These are phyloP conservation scores for Trichosurus vulpecula DNA, from an alignment of 2,797 vertebrate genomes.

Conservation along the genomic window DNA sequence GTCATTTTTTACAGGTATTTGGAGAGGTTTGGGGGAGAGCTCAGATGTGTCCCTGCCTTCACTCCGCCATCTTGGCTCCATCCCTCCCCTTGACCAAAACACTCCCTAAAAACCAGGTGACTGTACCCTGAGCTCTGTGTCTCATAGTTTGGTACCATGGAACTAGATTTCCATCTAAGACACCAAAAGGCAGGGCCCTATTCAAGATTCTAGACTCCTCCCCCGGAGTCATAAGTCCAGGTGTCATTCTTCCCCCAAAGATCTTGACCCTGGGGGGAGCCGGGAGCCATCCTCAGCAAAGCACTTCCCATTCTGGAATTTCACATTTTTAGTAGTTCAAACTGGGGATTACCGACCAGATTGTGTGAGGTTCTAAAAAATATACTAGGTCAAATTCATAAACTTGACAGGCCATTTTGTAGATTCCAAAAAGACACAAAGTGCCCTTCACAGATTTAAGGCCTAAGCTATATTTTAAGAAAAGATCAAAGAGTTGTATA, in stretches of 20 bases:
- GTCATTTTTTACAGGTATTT: too few relatives aligned
- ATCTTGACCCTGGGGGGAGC: neutral
- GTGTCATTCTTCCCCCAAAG: neutral
- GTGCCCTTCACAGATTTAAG: neutral
- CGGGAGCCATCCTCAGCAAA: neutral
- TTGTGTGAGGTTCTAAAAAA: neutral
- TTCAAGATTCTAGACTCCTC: neutral
- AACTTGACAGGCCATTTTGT: neutral
- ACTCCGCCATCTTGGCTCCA: too few relatives aligned
- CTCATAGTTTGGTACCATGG: neutral
- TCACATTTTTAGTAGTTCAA: neutral
- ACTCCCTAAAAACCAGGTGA: neutral
- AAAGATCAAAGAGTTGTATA: neutral
- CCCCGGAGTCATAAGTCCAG: neutral
- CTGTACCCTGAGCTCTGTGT: neutral
- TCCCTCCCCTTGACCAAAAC: too few relatives aligned
- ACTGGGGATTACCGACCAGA: neutral
- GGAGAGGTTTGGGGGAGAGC: too few relatives aligned
- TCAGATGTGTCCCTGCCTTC: too few relatives aligned
- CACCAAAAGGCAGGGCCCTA: neutral
- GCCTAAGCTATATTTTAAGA: neutral
- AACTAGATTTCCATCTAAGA: neutral
- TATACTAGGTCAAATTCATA: neutral
- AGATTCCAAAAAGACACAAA: neutral
- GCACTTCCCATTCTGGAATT: neutral